Evolutionary conservation across 2,888 invertebrate genomes (phyloP).

Genomic region (Orthosia gothica): DNA sequence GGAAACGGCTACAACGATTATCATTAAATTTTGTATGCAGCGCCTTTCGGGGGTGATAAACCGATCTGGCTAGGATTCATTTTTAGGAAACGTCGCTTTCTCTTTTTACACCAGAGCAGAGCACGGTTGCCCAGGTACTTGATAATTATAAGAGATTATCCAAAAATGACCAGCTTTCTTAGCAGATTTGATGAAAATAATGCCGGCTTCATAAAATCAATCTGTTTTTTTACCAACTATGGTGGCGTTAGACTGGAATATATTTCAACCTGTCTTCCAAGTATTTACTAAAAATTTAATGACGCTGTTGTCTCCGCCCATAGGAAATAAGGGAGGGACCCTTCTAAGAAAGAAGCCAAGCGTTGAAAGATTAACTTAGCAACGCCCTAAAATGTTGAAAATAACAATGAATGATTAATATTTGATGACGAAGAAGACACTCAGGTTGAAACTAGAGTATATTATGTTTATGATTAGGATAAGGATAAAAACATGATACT

Average conservation of each 20-base stretch:
- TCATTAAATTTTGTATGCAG: no score
- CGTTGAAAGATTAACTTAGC: constrained; percentile 31
- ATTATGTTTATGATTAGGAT: no score
- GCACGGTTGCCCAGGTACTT: no score
- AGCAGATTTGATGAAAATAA: background rate
- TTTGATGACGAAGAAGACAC: background rate
- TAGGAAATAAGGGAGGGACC: background rate
- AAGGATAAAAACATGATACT: no score
- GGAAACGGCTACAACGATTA: no score
- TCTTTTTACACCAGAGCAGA: no score
- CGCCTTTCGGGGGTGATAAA: no score
- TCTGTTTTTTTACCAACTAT: background rate
- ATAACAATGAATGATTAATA: background rate
- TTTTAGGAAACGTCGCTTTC: no score
- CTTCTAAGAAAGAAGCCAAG: background rate
- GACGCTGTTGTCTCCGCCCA: background rate
- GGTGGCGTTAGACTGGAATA: background rate
- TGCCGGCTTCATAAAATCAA: background rate
- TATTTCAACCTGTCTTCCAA: background rate
- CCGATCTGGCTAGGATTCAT: no score
- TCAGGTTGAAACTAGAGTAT: background rate
- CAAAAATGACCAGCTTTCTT: background rate
- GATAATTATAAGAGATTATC: no score
- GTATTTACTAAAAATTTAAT: background rate
- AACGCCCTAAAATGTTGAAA: constrained; percentile 28